A percentile compares a stretch with the other conserved stretches of the same genome.
These are phyloP conservation scores for Cettia cetti DNA, from an alignment of 2,113 vertebrate genomes.

Conservation along the genomic window DNA sequence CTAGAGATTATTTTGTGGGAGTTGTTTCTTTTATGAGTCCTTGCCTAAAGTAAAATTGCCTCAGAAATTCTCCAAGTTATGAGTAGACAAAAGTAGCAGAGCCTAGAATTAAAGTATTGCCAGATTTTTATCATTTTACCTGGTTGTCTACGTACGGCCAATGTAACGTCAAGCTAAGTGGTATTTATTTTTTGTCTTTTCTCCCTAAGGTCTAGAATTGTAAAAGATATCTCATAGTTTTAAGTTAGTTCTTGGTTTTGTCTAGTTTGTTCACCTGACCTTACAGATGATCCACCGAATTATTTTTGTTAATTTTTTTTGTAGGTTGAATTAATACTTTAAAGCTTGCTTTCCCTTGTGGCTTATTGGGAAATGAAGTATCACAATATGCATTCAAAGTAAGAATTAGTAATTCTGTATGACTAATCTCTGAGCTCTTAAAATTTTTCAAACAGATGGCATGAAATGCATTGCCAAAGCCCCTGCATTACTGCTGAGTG, in stretches of 20 bases:
- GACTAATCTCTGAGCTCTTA: conserved; percentile 11
- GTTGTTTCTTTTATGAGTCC: not conserved
- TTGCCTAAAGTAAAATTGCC: not conserved
- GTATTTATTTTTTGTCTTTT: not conserved
- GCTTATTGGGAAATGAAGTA: not conserved
- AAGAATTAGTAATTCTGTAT: conserved; percentile 16
- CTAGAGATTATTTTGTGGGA: not conserved
- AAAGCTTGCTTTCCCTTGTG: not conserved
- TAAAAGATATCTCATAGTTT: not conserved
- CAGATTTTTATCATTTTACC: not conserved
- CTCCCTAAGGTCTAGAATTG: not conserved
- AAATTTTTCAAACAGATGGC: conserved; percentile 20
- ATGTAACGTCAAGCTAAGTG: not conserved
- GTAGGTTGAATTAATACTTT: not conserved
- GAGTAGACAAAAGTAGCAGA: not conserved
- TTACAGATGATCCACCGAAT: not conserved
- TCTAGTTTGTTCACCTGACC: not conserved
- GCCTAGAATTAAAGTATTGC: not conserved
- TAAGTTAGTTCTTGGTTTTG: not conserved
- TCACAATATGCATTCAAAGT: not conserved
- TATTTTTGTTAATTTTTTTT: not conserved
- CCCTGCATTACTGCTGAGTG: not conserved
- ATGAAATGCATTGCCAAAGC: conserved; percentile 23
- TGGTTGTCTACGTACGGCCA: not conserved
- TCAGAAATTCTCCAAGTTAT: not conserved